Evolutionary conservation across 1,140 invertebrate species (phyloP), one percentile per base, ranked within the genome.

Genomic region (Sminthurides bifidus): DNA sequence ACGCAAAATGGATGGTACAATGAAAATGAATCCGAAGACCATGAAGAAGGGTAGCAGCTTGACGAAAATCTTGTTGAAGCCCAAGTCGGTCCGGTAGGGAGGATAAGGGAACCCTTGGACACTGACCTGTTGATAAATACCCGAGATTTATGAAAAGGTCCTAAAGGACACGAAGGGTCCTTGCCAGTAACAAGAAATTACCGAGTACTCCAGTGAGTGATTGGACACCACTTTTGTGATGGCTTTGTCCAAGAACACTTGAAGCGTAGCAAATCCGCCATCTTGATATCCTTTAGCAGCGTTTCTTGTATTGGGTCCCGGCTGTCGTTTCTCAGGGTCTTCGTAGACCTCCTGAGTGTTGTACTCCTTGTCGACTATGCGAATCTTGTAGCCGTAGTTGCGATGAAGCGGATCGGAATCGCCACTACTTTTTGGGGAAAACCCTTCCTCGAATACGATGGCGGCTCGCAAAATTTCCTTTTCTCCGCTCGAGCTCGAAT

Each of bases 101-200:
- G 56, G 56, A 41, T 58, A 58, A 5, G 56, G 56, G 26, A 58
- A 58, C 29, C 35, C 56, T 52, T 58, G 38, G 29, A 45, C 35
- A 15, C 35, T 27, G 27, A 53, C 38, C 56, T 58, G 44, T 26
- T n/a, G n/a, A n/a, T n/a, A n/a, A n/a, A n/a, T n/a, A n/a, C n/a
- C n/a, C n/a, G n/a, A n/a, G n/a, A n/a, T n/a, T n/a, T n/a, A n/a
- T n/a, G n/a, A n/a, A n/a, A n/a, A n/a, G n/a, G n/a, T n/a, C n/a
- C n/a, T n/a, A n/a, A n/a, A n/a, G n/a, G n/a, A n/a, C n/a, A n/a
- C n/a, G n/a, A n/a, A n/a, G n/a, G n/a, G n/a, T n/a, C n/a, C n/a
- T n/a, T n/a, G n/a, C n/a, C n/a, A n/a, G n/a, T n/a, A n/a, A n/a
- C n/a, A 43, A 21, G 6, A 6, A 48, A 23, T 48, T 19, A 48